Percentiles rank a stretch among this genome's conserved stretches.
Conservation (phyloP, 2,797 vertebrate genomes). For the Bovichtus variegatus region DNA sequence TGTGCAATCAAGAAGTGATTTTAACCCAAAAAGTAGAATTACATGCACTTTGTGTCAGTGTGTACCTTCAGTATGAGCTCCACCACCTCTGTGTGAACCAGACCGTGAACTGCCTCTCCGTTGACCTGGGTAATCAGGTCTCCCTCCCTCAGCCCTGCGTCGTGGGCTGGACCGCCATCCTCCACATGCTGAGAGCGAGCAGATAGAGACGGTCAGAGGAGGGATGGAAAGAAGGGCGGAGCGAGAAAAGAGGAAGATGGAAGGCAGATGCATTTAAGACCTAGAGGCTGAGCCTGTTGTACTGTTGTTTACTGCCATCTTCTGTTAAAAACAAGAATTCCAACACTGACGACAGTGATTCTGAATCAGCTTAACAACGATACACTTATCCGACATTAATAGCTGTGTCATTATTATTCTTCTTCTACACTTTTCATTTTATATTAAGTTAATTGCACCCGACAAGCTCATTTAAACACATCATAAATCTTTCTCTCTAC, state of each 20-base stretch:
- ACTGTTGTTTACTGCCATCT: constrained; percentile 49
- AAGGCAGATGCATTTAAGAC: not conserved
- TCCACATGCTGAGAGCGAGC: constrained; percentile 90
- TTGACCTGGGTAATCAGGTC: constrained; percentile 98
- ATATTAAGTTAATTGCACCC: not conserved
- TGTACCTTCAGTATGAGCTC: constrained; percentile 96
- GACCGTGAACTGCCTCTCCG: constrained; percentile 93
- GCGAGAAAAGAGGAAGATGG: not conserved
- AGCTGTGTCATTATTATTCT: not conserved
- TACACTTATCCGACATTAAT: not conserved
- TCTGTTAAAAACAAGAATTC: constrained; percentile 44
- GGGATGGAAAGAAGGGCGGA: too few relatives aligned
- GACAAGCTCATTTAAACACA: not conserved
- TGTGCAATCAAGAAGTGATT: not conserved
- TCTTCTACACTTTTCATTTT: not conserved
- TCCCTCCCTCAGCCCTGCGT: constrained; percentile 93
- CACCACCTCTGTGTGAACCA: constrained; percentile 98
- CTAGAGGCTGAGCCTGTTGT: not conserved
- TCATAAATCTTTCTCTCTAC: not conserved
- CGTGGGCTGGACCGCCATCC: constrained; percentile 92
- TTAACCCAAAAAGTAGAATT: not conserved
- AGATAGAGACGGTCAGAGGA: not conserved
- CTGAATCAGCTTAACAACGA: not conserved
- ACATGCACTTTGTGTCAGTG: not conserved
- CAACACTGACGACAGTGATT: not conserved